phyloP scores from a whole-genome alignment of 2,797 vertebrate species.

The Enteromius mattozi region DNA sequence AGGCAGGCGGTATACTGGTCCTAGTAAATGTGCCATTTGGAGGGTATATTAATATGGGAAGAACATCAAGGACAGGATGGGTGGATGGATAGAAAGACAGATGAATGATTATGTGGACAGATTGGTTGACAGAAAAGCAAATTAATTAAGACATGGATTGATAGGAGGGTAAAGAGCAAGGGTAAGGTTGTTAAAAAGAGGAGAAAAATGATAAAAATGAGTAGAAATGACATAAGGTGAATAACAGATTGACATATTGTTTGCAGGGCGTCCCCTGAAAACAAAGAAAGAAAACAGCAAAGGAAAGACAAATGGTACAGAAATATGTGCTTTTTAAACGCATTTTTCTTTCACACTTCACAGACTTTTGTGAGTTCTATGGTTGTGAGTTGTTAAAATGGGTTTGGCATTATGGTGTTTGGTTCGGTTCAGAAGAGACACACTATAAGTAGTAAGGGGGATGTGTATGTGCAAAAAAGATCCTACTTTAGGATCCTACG shows the following conservation, averaged over 20 bases:
- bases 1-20: conserved; percentile 33
- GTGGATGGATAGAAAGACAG: conserved; percentile 5
- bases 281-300: conserved; percentile 51
- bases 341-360: neutral
- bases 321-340: neutral
- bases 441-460: neutral
- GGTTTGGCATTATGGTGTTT: neutral
- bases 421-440: no score
- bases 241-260: conserved; percentile 58
- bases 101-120: conserved; percentile 11
- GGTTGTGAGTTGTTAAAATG: neutral
- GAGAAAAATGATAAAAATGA: conserved; percentile 71
- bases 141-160: conserved; percentile 6
- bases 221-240: conserved; percentile 60
- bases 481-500: neutral
- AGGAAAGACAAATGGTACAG: conserved; percentile 17
- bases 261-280: conserved; percentile 59
- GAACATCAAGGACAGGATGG: neutral
- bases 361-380: neutral
- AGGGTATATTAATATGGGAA: conserved; percentile 51
- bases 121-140: neutral
- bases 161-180: conserved; percentile 13
- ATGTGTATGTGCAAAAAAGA: neutral
- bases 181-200: conserved; percentile 61
- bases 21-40: neutral